phyloP scores from a whole-genome alignment of 2,888 invertebrate genomes.

The Escarpia spicata region DNA sequence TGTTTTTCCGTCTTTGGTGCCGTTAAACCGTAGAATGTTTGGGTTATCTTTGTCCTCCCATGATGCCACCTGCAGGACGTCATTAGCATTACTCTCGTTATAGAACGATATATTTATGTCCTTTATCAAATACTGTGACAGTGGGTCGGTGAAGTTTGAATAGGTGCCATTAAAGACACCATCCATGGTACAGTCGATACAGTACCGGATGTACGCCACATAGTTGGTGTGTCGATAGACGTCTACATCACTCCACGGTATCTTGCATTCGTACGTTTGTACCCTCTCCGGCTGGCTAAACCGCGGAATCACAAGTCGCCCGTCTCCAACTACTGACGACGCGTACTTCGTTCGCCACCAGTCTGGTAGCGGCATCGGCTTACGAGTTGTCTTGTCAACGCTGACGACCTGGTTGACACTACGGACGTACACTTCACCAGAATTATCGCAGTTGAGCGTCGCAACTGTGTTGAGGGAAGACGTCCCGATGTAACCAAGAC shows the following conservation, averaged over 20 bases:
- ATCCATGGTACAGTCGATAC: slow-evolving; percentile 43
- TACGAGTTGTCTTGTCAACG: slow-evolving; percentile 45
- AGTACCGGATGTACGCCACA: slow-evolving; percentile 40
- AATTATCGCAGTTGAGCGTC: slow-evolving; percentile 25
- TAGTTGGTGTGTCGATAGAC: slow-evolving; percentile 43
- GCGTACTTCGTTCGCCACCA: slow-evolving; percentile 58
- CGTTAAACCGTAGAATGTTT: slow-evolving; percentile 35
- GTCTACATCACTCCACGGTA: slow-evolving; percentile 43
- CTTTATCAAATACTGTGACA: slow-evolving; percentile 46
- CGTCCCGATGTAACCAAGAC: slow-evolving; percentile 40
- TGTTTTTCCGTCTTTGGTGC: slow-evolving; percentile 26
- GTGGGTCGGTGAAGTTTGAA: slow-evolving; percentile 37
- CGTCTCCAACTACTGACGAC: slow-evolving; percentile 36
- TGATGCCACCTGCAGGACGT: slow-evolving; percentile 46
- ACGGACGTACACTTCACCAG: slow-evolving; percentile 31
- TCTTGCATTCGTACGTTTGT: slow-evolving; percentile 33
- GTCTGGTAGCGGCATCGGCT: slow-evolving; percentile 51
- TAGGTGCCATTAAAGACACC: slow-evolving; percentile 31
- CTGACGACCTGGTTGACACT: slow-evolving; percentile 49
- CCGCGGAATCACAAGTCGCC: slow-evolving; percentile 45
- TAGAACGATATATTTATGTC: slow-evolving; percentile 49
- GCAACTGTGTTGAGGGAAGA: slow-evolving; percentile 39
- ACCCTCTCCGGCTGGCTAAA: slow-evolving; percentile 42
- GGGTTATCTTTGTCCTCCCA: slow-evolving; percentile 47
- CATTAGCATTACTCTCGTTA: slow-evolving; percentile 54